phyloP scores from a whole-genome alignment of 2,113 vertebrate genomes.

The Dromas ardeola region DNA sequence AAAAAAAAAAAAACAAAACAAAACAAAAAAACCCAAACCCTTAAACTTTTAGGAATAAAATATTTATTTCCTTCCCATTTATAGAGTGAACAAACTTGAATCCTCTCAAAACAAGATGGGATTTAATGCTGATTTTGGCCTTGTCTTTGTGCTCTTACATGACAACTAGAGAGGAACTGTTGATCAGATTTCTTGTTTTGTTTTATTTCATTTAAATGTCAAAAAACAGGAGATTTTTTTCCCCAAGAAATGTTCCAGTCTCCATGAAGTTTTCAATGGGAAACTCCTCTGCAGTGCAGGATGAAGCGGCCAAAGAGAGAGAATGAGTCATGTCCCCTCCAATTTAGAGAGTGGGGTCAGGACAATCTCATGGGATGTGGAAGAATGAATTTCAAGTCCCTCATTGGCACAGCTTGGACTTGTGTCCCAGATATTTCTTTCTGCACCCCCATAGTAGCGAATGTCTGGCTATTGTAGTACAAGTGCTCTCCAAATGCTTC shows the following conservation, averaged over 20 bases:
- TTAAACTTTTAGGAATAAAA: not conserved
- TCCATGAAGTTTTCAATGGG: not conserved
- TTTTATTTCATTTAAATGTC: not conserved
- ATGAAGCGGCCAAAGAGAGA: not conserved
- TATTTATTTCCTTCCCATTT: not conserved
- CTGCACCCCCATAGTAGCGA: not conserved
- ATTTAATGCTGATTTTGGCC: slow-evolving; percentile 2
- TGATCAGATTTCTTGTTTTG: not conserved
- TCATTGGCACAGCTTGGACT: not conserved
- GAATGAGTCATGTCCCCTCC: not conserved
- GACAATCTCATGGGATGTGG: not conserved
- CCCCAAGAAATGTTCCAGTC: not conserved
- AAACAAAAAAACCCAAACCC: not conserved
- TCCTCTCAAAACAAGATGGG: not conserved
- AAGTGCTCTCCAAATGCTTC: not conserved
- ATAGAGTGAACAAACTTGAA: not conserved
- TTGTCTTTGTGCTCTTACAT: not conserved
- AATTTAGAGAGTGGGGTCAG: not conserved
- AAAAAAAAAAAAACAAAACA: not conserved
- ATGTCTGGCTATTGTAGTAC: fast-evolving
- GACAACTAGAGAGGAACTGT: not conserved
- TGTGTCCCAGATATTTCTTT: not conserved
- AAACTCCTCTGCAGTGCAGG: not conserved
- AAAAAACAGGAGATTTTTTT: not conserved
- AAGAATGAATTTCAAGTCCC: not conserved